These are phyloP conservation scores for Strigamia maritima DNA, from an alignment of 2,888 invertebrate species.

Conservation along the genomic window DNA sequence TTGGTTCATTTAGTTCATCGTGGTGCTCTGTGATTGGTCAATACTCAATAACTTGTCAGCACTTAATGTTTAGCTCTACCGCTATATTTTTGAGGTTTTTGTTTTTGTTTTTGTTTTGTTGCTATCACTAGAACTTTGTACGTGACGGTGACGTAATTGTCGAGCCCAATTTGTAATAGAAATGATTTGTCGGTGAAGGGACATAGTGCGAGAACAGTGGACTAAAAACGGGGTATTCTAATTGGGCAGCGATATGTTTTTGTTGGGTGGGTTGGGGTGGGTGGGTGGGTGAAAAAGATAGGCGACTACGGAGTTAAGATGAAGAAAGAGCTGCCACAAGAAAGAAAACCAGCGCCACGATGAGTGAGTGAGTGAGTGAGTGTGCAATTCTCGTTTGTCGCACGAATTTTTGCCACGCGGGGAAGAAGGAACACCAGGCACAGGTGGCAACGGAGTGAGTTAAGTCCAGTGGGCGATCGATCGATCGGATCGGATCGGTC, in stretches of 20 bases:
- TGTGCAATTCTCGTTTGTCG: not conserved
- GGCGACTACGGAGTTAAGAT: slow-evolving; percentile 23
- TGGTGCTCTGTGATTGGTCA: slow-evolving; percentile 21
- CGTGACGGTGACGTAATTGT: slow-evolving; percentile 25
- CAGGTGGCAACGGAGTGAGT: slow-evolving; percentile 36
- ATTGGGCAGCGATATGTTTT: slow-evolving; percentile 24
- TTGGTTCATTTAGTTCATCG: slow-evolving; percentile 27
- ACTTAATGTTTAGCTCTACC: slow-evolving; percentile 7
- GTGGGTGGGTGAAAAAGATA: slow-evolving; percentile 1
- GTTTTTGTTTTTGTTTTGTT: not conserved
- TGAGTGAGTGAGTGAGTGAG: not conserved
- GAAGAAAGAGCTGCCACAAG: slow-evolving; percentile 29
- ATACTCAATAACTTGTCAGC: slow-evolving; percentile 5
- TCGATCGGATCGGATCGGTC: not conserved
- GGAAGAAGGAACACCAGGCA: slow-evolving; percentile 36
- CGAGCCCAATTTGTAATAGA: slow-evolving; percentile 30
- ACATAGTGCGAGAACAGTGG: slow-evolving; percentile 2
- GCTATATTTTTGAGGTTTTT: not conserved
- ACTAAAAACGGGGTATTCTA: slow-evolving; percentile 24
- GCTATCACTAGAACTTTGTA: slow-evolving; percentile 8
- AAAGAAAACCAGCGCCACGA: slow-evolving; percentile 27
- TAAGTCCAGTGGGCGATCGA: slow-evolving; percentile 20
- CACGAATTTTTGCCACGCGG: slow-evolving; percentile 13
- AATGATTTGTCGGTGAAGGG: slow-evolving; percentile 29
- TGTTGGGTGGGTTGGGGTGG: not conserved